A percentile compares a stretch with the other conserved stretches of the same genome.
These are phyloP conservation scores for Eilema depressum DNA, from an alignment of 2,888 invertebrate species.

Conservation along the genomic window DNA sequence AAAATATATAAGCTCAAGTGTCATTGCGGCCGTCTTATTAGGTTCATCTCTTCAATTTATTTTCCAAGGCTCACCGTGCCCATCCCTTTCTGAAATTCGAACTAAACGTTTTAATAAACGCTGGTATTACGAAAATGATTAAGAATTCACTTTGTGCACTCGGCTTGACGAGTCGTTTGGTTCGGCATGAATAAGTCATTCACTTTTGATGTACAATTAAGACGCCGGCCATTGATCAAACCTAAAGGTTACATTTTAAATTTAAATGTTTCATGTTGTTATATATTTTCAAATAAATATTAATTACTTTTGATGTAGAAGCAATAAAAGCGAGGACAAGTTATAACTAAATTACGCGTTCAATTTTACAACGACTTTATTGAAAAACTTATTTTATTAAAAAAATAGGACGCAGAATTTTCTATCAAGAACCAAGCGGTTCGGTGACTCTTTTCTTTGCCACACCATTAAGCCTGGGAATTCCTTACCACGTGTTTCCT, in stretches of 20 bases:
- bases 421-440: too few relatives aligned
- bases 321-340: neutral
- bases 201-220: conserved; percentile 49
- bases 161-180: conserved; percentile 33
- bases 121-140: conserved; percentile 43
- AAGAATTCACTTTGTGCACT: conserved; percentile 55
- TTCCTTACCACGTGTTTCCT: too few relatives aligned
- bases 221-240: conserved; percentile 44
- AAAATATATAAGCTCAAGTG: neutral
- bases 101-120: conserved; percentile 34
- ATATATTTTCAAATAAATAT: conserved; percentile 8
- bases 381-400: too few relatives aligned
- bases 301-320: neutral
- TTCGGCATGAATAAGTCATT: conserved; percentile 48
- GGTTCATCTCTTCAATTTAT: neutral
- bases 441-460: too few relatives aligned
- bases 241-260: conserved; percentile 15
- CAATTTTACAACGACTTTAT: too few relatives aligned
- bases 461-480: too few relatives aligned
- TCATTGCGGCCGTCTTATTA: neutral
- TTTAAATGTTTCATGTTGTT: conserved; percentile 6
- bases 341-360: too few relatives aligned
- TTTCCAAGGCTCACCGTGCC: neutral
- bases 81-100: conserved; percentile 4
- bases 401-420: too few relatives aligned